Evolutionary conservation across 2,888 invertebrate genomes (phyloP).

Genomic region (Steinernema carpocapsae): DNA sequence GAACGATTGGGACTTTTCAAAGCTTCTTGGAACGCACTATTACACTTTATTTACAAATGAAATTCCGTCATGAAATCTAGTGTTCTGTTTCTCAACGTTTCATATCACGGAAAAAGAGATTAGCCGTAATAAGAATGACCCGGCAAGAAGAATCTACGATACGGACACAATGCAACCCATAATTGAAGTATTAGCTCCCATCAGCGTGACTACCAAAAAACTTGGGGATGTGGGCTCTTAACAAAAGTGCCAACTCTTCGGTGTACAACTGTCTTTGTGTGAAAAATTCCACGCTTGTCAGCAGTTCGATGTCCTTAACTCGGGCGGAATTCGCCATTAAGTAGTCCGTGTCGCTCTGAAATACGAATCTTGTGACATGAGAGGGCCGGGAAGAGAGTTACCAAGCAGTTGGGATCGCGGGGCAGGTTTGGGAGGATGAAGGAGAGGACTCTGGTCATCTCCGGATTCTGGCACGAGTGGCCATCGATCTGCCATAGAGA

Average conservation of each 20-base stretch:
- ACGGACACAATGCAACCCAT: too few relatives aligned
- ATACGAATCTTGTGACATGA: neutral
- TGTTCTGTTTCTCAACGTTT: too few relatives aligned
- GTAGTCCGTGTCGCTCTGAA: slow-evolving; percentile 42
- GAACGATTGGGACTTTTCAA: too few relatives aligned
- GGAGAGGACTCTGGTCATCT: slow-evolving; percentile 44
- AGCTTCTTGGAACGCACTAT: too few relatives aligned
- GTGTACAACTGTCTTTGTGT: slow-evolving; percentile 45
- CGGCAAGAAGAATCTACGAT: too few relatives aligned
- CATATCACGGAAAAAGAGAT: too few relatives aligned
- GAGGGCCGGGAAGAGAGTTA: slow-evolving; percentile 2
- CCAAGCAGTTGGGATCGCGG: slow-evolving; percentile 44
- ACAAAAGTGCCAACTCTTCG: slow-evolving; percentile 39
- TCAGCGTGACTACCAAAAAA: too few relatives aligned
- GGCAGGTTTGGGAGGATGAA: slow-evolving; percentile 48
- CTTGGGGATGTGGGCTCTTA: slow-evolving; percentile 45
- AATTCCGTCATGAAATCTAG: too few relatives aligned
- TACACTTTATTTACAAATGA: too few relatives aligned
- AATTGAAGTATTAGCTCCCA: too few relatives aligned
- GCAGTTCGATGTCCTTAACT: slow-evolving; percentile 47
- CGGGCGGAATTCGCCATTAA: slow-evolving; percentile 48
- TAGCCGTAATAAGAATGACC: too few relatives aligned
- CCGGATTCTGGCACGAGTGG: slow-evolving; percentile 37
- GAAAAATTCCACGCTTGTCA: slow-evolving; percentile 46
- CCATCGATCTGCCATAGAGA: slow-evolving; percentile 49